Percentiles rank a stretch among this genome's conserved stretches.
These are phyloP conservation scores for Xiphophorus birchmanni DNA, from an alignment of 2,797 vertebrate genomes.

Conservation along the genomic window DNA sequence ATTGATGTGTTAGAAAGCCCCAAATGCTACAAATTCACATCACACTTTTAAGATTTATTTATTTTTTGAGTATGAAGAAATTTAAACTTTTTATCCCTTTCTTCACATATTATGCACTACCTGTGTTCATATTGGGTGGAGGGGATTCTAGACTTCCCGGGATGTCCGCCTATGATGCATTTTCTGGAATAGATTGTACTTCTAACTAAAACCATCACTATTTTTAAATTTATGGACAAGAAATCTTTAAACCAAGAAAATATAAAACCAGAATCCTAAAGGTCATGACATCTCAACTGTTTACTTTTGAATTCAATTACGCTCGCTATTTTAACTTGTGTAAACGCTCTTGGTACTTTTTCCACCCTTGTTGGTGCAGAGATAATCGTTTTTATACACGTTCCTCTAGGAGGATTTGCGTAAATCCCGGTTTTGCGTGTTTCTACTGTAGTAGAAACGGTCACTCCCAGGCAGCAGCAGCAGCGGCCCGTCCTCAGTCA, in stretches of 20 bases:
- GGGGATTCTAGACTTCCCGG: too few species aligned
- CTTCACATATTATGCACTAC: neutral
- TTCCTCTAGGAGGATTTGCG: neutral
- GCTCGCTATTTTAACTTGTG: neutral
- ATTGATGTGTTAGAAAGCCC: neutral
- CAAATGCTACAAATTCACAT: neutral
- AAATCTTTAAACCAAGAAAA: too few species aligned
- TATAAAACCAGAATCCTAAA: too few species aligned
- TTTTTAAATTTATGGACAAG: too few species aligned
- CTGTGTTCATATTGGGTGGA: neutral
- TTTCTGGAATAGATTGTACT: too few species aligned
- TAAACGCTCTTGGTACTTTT: neutral
- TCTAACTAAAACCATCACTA: too few species aligned
- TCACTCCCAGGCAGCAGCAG: constrained; percentile 12
- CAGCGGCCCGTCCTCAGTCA: constrained; percentile 52
- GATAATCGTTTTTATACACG: neutral
- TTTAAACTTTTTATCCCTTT: neutral
- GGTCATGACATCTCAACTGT: too few species aligned
- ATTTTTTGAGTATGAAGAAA: neutral
- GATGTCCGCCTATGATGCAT: too few species aligned
- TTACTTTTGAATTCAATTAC: neutral
- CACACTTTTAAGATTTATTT: neutral
- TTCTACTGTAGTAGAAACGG: neutral
- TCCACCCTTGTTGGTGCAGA: neutral
- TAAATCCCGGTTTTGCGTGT: neutral